Percentiles rank a stretch among this genome's conserved stretches.
phyloP scores from a whole-genome alignment of 2,797 vertebrate species.

The Taeniopygia guttata region DNA sequence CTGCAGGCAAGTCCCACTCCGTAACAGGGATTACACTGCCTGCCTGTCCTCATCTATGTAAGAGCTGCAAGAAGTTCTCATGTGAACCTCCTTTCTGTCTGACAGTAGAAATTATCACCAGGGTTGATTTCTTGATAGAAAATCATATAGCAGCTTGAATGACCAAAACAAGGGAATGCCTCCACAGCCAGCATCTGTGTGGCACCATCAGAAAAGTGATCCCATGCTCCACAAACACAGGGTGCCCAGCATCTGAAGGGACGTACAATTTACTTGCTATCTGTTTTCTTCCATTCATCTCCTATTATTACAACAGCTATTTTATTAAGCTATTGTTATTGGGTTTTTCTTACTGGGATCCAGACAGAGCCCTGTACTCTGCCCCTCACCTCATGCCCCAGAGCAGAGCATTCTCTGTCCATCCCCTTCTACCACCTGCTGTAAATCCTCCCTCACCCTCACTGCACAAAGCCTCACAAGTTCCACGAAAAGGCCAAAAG shows the following conservation, averaged over 20 bases:
- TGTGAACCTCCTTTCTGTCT: neutral
- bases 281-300: neutral
- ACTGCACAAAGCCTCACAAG: neutral
- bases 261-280: rapidly evolving
- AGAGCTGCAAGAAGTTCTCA: neutral
- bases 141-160: neutral
- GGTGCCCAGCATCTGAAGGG: neutral
- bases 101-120: neutral
- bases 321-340: neutral
- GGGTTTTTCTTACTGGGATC: neutral
- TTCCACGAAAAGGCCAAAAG: neutral
- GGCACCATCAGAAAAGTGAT: neutral
- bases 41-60: neutral
- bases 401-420: neutral
- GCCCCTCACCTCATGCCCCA: rapidly evolving
- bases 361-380: neutral
- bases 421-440: neutral
- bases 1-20: neutral
- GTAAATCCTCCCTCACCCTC: neutral
- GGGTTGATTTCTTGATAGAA: neutral
- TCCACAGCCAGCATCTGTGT: neutral
- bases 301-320: neutral
- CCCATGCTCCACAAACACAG: rapidly evolving
- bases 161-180: neutral
- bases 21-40: rapidly evolving